A percentile compares a stretch with the other conserved stretches of the same genome.
Evolutionary conservation across 2,888 invertebrate species (phyloP).

Genomic region (Apotomis betuletana): DNA sequence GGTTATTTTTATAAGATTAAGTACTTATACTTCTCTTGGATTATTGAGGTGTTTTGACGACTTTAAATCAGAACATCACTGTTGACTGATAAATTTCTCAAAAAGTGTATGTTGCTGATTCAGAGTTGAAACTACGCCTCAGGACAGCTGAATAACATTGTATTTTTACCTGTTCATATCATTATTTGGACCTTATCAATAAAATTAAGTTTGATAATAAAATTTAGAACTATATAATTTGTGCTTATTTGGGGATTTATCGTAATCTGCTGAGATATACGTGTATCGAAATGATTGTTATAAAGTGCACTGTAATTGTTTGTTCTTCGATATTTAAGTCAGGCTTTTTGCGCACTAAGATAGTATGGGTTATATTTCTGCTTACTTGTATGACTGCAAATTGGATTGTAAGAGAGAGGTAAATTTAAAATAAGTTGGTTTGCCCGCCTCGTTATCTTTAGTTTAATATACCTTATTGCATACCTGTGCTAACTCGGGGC

Average conservation of each 20-base stretch:
- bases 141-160: not conserved
- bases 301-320: slow-evolving; percentile 20
- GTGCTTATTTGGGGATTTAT: slow-evolving; percentile 32
- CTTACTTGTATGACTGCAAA: slow-evolving; percentile 44
- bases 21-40: not conserved
- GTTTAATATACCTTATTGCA: not conserved
- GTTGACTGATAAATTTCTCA: not conserved
- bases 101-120: slow-evolving; percentile 4
- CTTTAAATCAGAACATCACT: slow-evolving; percentile 5
- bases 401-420: slow-evolving; percentile 9
- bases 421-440: slow-evolving; percentile 28
- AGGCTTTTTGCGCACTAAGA: slow-evolving; percentile 57
- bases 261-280: slow-evolving; percentile 22
- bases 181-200: slow-evolving; percentile 27
- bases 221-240: slow-evolving; percentile 17
- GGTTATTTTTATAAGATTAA: not conserved
- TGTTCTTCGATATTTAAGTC: slow-evolving; percentile 46
- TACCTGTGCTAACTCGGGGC: too few relatives aligned
- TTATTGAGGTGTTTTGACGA: slow-evolving; percentile 1
- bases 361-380: not conserved
- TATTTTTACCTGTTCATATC: slow-evolving; percentile 11
- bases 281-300: slow-evolving; percentile 20
- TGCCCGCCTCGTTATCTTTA: slow-evolving; percentile 17
- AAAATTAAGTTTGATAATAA: slow-evolving; percentile 28
- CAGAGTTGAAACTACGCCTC: slow-evolving; percentile 26